Evolutionary conservation across 2,888 invertebrate species (phyloP).

Genomic region (Melanostoma scalare): DNA sequence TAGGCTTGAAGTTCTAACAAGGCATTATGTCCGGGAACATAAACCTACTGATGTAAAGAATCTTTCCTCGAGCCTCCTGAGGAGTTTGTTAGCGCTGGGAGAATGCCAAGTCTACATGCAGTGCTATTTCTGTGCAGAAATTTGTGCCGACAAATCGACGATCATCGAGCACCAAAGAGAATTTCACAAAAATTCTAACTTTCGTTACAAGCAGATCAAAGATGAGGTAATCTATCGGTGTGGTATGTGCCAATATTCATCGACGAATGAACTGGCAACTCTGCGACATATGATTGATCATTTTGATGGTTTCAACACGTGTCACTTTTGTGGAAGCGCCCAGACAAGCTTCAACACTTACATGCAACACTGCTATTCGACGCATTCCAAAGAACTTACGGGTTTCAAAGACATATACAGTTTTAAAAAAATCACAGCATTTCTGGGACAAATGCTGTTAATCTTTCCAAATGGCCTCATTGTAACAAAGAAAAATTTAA

Average conservation of each 20-base stretch:
- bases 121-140: conserved; percentile 76
- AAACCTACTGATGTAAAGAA: conserved; percentile 77
- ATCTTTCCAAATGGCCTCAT: conserved; percentile 79
- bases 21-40: conserved; percentile 75
- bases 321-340: conserved; percentile 74
- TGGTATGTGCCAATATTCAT: conserved; percentile 81
- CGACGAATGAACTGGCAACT: conserved; percentile 78
- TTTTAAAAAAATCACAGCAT: conserved; percentile 72
- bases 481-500: conserved; percentile 76
- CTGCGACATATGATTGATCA: conserved; percentile 82
- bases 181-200: conserved; percentile 73
- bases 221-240: conserved; percentile 82
- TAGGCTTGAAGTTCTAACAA: conserved; percentile 58
- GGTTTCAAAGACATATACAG: conserved; percentile 74
- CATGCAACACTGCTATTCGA: conserved; percentile 77
- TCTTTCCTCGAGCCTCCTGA: conserved; percentile 70
- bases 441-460: conserved; percentile 75
- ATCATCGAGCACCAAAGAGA: conserved; percentile 76
- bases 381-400: conserved; percentile 74
- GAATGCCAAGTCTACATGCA: conserved; percentile 75
- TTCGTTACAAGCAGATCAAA: conserved; percentile 75
- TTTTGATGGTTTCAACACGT: conserved; percentile 75
- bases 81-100: conserved; percentile 73
- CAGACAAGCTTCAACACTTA: conserved; percentile 76
- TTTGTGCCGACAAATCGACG: conserved; percentile 75